These are phyloP conservation scores for Diuraphis noxia DNA, from an alignment of 1,140 invertebrate species.

Conservation along the genomic window DNA sequence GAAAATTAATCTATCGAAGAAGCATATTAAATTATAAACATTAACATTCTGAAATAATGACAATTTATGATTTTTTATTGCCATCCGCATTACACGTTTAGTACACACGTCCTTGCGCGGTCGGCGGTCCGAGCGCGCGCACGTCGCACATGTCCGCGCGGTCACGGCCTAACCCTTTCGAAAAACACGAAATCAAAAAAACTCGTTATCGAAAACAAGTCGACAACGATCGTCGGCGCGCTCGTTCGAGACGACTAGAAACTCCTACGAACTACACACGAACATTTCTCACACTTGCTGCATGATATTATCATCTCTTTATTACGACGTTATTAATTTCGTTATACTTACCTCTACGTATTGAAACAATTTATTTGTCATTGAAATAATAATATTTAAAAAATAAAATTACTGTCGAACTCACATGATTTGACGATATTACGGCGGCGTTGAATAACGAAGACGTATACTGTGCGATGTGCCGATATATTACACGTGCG, in stretches of 20 bases:
- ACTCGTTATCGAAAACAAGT: not conserved
- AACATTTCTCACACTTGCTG: too few species aligned
- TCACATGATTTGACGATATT: not conserved
- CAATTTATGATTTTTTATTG: too few species aligned
- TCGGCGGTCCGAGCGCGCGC: not conserved
- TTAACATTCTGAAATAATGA: too few species aligned
- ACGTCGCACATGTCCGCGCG: not conserved
- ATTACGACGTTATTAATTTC: too few species aligned
- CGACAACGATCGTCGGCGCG: not conserved
- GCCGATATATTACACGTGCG: not conserved
- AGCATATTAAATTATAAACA: too few species aligned
- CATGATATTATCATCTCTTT: too few species aligned
- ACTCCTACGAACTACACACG: too few species aligned
- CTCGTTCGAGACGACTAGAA: too few species aligned
- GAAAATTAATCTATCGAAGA: not conserved
- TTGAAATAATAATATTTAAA: not conserved
- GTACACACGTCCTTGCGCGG: not conserved
- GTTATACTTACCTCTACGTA: too few species aligned
- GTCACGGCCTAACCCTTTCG: conserved; percentile 1
- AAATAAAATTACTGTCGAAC: not conserved
- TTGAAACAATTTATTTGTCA: not conserved
- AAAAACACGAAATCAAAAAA: not conserved
- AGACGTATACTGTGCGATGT: not conserved
- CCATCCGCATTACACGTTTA: not conserved
- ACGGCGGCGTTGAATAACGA: not conserved